These are phyloP conservation scores for Villa cingulata DNA, from an alignment of 2,888 invertebrate genomes.

Conservation along the genomic window DNA sequence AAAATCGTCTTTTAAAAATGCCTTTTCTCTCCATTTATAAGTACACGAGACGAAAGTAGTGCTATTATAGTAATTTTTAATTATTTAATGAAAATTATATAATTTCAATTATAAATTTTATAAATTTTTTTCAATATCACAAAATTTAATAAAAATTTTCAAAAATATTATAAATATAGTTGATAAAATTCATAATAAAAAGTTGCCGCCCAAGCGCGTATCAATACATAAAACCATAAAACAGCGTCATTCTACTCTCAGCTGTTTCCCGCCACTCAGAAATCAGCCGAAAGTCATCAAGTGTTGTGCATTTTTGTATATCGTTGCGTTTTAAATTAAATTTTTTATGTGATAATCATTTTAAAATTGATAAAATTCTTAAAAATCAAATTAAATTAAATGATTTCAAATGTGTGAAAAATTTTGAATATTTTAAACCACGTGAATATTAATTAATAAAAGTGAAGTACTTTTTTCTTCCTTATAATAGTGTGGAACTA, in stretches of 20 bases:
- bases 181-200: neutral
- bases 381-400: neutral
- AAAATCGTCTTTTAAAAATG: constrained; percentile 40
- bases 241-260: constrained; percentile 42
- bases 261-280: constrained; percentile 57
- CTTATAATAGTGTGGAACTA: no score
- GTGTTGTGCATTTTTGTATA: constrained; percentile 35
- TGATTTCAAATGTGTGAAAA: no score
- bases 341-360: constrained; percentile 2
- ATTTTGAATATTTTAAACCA: no score
- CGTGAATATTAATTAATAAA: no score
- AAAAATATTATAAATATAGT: neutral
- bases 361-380: constrained; percentile 3
- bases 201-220: constrained; percentile 26
- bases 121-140: neutral
- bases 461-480: no score
- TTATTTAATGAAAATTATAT: neutral
- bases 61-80: constrained; percentile 6
- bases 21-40: constrained; percentile 20
- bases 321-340: constrained; percentile 16
- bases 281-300: constrained; percentile 44
- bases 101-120: neutral
- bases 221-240: constrained; percentile 29
- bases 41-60: constrained; percentile 26
- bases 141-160: neutral